Conservation (phyloP, 2,113 vertebrate species). For the Campylomormyrus tamandua region DNA sequence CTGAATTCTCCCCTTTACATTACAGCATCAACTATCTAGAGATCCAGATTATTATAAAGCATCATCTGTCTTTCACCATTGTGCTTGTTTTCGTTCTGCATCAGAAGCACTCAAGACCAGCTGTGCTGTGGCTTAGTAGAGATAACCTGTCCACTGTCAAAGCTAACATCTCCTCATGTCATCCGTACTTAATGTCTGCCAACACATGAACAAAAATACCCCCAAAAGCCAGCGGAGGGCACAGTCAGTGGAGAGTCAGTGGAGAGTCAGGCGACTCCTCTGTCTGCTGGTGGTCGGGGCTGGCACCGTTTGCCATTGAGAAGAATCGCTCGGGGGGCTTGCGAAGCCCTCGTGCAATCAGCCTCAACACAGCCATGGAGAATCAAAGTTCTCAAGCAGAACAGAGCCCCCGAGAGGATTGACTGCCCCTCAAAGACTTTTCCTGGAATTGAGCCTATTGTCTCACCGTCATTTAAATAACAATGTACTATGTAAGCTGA, state of each 20-base stretch:
- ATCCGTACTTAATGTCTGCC: not conserved
- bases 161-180: not conserved
- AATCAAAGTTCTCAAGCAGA: slow-evolving; percentile 36
- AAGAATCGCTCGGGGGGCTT: slow-evolving; percentile 5
- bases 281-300: slow-evolving; percentile 16
- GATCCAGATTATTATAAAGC: slow-evolving; percentile 33
- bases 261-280: slow-evolving; percentile 17
- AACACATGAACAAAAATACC: not conserved
- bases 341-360: slow-evolving; percentile 38
- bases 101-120: slow-evolving; percentile 24
- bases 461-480: slow-evolving; percentile 46
- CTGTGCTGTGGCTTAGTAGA: slow-evolving; percentile 15
- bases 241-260: not conserved
- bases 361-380: slow-evolving; percentile 45
- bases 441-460: slow-evolving; percentile 38
- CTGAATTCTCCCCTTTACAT: not conserved
- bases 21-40: slow-evolving; percentile 26
- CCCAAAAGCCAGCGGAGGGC: not conserved
- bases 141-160: not conserved
- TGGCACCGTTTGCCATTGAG: slow-evolving; percentile 29
- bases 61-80: slow-evolving; percentile 31
- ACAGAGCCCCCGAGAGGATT: slow-evolving; percentile 38
- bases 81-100: slow-evolving; percentile 29
- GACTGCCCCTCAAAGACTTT: slow-evolving; percentile 31
- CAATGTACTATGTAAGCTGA: slow-evolving; percentile 39